Evolutionary conservation across 2,888 invertebrate genomes (phyloP), one percentile per base, ranked within the genome.

Genomic region (Hymenopus coronatus): DNA sequence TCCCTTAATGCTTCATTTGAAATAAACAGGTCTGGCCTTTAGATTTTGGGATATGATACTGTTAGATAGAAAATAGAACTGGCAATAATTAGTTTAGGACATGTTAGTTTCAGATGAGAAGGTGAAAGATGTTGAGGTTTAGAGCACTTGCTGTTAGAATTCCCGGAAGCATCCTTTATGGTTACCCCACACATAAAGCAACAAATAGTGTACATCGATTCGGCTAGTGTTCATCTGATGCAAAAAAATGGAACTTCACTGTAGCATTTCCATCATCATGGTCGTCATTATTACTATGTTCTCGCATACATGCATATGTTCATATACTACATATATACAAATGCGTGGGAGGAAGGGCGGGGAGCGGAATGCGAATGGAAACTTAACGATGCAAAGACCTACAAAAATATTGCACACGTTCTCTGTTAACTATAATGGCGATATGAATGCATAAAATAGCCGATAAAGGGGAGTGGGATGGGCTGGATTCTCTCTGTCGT

Each of bases 381-480:
- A 87, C 87, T 87, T 87, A 87, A 87, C 82, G 87, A 87, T 87
- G 82, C 40, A 82, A 87, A 82, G 87, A 33, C 82, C 87, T 33
- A 82, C 30, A 82, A 85, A 86, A 87, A 87, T 54, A 87, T 27
- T 33, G 14, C 82, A 70, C 54, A 82, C 87, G 81, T 87, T 82
- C 40, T n/a, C 82, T 33, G 40, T 87, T 87, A 87, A 70, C 87
- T 81, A 81, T 81, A 81, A 54, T 28, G 87, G 87, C 40, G 87
- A 87, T 82, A 87, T 87, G 87, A 87, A 86, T 86, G 86, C 86
- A 28, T 54, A 86, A 81, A 87, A 82, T 27, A 82, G 87, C 33
- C 87, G 87, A 87, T 87, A 82, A 82, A 87, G 81, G n/a, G 25
- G 28, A 12, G 15, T 70, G 54, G 54, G 54, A 70, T 70, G 54